Evolutionary conservation across 1,140 invertebrate species (phyloP).

Genomic region (Littorina saxatilis): DNA sequence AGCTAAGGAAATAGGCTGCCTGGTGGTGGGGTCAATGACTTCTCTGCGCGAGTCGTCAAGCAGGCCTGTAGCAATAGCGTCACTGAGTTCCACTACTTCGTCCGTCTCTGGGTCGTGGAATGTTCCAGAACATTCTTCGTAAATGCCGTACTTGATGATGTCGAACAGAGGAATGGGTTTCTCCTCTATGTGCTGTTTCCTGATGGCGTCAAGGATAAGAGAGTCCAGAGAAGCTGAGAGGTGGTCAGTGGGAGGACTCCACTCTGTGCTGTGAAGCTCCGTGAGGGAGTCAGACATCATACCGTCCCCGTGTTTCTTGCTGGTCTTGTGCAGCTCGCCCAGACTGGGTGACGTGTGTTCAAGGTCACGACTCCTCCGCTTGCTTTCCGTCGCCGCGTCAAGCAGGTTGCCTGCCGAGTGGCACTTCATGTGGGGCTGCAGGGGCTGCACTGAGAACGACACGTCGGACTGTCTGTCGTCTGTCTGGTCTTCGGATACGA

Average conservation of each 20-base stretch:
- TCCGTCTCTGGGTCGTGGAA: constrained; percentile 84
- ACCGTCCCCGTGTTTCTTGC: background rate
- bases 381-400: constrained; percentile 27
- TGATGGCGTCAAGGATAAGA: constrained; percentile 57
- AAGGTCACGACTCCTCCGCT: constrained; percentile 21
- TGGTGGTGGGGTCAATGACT: constrained; percentile 55
- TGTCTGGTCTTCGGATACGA: background rate
- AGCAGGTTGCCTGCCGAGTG: constrained; percentile 27
- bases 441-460: constrained; percentile 4
- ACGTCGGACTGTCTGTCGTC: constrained; percentile 1
- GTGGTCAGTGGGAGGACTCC: constrained; percentile 53
- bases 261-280: constrained; percentile 29
- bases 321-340: constrained; percentile 15
- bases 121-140: constrained; percentile 54
- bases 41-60: constrained; percentile 57
- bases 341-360: constrained; percentile 22
- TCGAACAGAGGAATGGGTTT: constrained; percentile 58
- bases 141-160: constrained; percentile 59
- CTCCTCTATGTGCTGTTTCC: constrained; percentile 48
- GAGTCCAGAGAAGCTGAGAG: constrained; percentile 66
- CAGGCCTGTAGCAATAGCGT: constrained; percentile 82
- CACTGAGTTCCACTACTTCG: constrained; percentile 71
- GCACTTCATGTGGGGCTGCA: constrained; percentile 28
- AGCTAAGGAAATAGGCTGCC: constrained; percentile 51
- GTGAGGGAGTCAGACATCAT: constrained; percentile 14